phyloP scores from a whole-genome alignment of 2,888 invertebrate genomes.

The Ceraclea dissimilis region DNA sequence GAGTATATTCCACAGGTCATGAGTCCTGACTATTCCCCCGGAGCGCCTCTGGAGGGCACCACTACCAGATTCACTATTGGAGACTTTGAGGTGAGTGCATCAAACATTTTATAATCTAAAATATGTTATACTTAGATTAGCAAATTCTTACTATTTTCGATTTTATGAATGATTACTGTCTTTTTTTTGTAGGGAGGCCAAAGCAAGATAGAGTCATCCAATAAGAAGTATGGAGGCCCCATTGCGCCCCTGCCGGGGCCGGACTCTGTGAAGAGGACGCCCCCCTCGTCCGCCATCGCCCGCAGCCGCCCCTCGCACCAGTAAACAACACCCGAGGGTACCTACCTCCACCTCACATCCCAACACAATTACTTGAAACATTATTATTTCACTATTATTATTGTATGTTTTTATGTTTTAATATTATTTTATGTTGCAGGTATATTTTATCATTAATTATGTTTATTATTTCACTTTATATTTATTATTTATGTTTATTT shows the following conservation, averaged over 20 bases:
- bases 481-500: too few species aligned
- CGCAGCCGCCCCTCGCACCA: constrained; percentile 42
- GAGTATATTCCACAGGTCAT: constrained; percentile 40
- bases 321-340: constrained; percentile 31
- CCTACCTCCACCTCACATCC: background rate
- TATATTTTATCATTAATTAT: background rate
- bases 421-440: background rate
- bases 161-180: background rate
- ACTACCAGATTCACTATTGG: constrained; percentile 64
- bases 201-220: background rate
- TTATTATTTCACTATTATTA: too few species aligned
- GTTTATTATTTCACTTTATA: background rate
- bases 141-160: background rate
- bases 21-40: constrained; percentile 52
- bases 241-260: constrained; percentile 45
- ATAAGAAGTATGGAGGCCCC: constrained; percentile 27
- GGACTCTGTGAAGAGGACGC: constrained; percentile 32
- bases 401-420: background rate
- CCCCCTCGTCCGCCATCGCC: constrained; percentile 41
- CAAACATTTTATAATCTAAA: background rate
- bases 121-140: too few species aligned
- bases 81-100: constrained; percentile 64
- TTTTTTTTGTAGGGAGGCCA: constrained; percentile 4
- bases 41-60: constrained; percentile 48
- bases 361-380: background rate